These are phyloP conservation scores for Periophthalmodon schlosseri DNA, from an alignment of 2,113 vertebrate genomes.

Conservation along the genomic window DNA sequence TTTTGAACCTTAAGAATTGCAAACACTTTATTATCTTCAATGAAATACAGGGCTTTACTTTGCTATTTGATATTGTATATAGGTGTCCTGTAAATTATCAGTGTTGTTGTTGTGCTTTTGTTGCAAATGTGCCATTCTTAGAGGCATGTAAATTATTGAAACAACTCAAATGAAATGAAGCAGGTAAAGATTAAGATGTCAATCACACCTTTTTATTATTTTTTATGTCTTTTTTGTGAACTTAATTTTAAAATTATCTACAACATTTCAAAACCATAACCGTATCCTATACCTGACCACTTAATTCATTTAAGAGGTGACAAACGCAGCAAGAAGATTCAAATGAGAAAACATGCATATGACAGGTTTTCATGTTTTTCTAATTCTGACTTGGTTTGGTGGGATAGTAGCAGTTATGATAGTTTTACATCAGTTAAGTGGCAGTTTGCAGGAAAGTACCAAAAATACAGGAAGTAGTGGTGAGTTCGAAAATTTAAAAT, in stretches of 20 bases:
- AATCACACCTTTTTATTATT: not conserved
- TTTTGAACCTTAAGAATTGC: constrained; percentile 32
- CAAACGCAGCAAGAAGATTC: not conserved
- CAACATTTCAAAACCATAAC: not conserved
- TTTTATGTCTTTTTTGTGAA: not conserved
- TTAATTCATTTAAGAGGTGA: not conserved
- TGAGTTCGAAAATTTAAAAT: too few relatives aligned
- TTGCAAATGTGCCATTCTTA: constrained; percentile 16
- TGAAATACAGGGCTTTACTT: constrained; percentile 26
- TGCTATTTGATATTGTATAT: constrained; percentile 42
- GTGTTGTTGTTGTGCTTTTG: constrained; percentile 14
- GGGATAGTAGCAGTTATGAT: too few relatives aligned
- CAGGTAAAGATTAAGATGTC: not conserved
- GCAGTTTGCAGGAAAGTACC: too few relatives aligned
- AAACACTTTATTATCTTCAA: constrained; percentile 7
- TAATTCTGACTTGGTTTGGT: too few relatives aligned
- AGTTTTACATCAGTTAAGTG: too few relatives aligned
- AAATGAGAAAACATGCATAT: not conserved
- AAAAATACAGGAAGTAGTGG: too few relatives aligned
- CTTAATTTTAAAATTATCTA: not conserved
- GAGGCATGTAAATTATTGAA: not conserved
- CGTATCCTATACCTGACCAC: too few relatives aligned
- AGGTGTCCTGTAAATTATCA: constrained; percentile 11
- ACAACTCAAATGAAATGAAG: not conserved
- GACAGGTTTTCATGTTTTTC: too few relatives aligned